Conservation (phyloP, 2,888 invertebrate genomes). For the Nematopogon swammerdamellus region DNA sequence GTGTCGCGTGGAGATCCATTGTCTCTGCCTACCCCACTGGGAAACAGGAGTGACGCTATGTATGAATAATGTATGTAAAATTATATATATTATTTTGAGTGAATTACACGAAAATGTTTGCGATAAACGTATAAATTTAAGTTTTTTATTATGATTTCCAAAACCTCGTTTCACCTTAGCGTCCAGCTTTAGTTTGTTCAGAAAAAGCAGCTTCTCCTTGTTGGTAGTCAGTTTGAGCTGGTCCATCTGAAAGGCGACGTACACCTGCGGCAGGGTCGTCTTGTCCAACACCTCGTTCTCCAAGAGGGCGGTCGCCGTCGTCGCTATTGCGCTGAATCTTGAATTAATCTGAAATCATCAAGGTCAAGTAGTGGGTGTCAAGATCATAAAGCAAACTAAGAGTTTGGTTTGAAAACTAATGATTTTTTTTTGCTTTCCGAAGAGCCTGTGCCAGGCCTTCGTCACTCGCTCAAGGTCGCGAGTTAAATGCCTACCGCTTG, state of each 20-base stretch:
- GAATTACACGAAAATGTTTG: too few relatives aligned
- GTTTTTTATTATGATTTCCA: too few relatives aligned
- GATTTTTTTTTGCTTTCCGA: background rate
- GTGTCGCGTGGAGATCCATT: too few relatives aligned
- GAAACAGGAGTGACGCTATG: too few relatives aligned
- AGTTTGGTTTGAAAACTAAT: background rate
- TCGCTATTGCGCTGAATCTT: slow-evolving; percentile 48
- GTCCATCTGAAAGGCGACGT: slow-evolving; percentile 62
- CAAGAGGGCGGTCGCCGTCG: slow-evolving; percentile 15
- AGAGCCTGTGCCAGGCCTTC: too few relatives aligned
- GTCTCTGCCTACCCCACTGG: too few relatives aligned
- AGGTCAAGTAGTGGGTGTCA: slow-evolving; percentile 1
- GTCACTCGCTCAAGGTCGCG: too few relatives aligned
- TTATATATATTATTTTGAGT: too few relatives aligned
- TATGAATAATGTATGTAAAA: too few relatives aligned
- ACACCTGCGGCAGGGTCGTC: slow-evolving; percentile 50
- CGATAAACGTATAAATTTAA: too few relatives aligned
- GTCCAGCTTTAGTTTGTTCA: slow-evolving; percentile 56
- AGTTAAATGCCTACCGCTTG: too few relatives aligned
- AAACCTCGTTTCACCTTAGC: slow-evolving; percentile 66
- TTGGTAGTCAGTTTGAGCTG: slow-evolving; percentile 61
- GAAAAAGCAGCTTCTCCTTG: slow-evolving; percentile 51
- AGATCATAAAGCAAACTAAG: slow-evolving; percentile 4
- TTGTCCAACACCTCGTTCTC: slow-evolving; percentile 11
- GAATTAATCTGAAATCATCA: slow-evolving; percentile 46